These are phyloP conservation scores for Hassar affinis DNA, from an alignment of 2,113 vertebrate species.

Conservation along the genomic window DNA sequence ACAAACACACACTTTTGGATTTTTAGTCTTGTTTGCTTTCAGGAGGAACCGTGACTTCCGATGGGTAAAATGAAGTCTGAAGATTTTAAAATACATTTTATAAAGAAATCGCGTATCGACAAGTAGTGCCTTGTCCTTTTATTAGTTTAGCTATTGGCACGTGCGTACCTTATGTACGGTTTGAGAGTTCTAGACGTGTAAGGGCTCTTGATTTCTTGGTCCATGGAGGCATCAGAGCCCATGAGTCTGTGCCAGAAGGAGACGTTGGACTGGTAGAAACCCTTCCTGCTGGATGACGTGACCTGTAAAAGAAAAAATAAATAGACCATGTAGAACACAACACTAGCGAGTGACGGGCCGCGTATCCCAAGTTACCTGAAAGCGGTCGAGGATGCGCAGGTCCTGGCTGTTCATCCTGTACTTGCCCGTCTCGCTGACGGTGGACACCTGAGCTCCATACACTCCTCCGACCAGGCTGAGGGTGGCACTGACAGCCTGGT, in stretches of 20 bases:
- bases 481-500: constrained; percentile 82
- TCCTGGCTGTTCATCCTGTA: constrained; percentile 86
- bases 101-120: neutral
- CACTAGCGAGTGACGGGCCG: no score
- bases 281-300: constrained; percentile 71
- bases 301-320: constrained; percentile 66
- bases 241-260: constrained; percentile 90
- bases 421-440: constrained; percentile 57
- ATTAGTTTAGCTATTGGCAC: neutral
- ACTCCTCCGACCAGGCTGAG: constrained; percentile 87
- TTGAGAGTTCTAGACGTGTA: constrained; percentile 92
- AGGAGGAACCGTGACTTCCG: neutral
- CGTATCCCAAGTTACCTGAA: constrained; percentile 78
- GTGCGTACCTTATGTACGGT: constrained; percentile 87
- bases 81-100: neutral
- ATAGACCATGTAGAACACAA: neutral
- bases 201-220: constrained; percentile 88
- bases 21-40: neutral
- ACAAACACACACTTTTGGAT: neutral
- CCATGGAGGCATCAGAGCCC: constrained; percentile 81
- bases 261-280: constrained; percentile 71
- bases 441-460: constrained; percentile 78
- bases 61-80: neutral
- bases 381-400: constrained; percentile 91
- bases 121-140: no score